Conservation (phyloP, 1,140 invertebrate species). For the Anoplophora glabripennis region DNA sequence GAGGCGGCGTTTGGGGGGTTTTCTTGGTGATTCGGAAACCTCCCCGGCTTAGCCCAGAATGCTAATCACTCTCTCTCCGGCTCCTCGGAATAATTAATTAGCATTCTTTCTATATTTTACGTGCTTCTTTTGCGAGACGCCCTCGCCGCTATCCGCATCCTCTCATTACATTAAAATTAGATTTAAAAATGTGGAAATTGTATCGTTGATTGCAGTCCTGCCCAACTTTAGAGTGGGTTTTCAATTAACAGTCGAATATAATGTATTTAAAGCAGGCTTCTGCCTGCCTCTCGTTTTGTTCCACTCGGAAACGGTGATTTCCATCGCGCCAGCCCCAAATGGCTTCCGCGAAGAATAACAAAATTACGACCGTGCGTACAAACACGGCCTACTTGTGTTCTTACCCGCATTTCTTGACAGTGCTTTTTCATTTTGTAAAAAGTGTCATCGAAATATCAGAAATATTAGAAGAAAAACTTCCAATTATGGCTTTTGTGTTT, state of each 20-base stretch:
- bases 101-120: conserved; percentile 50
- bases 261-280: conserved; percentile 45
- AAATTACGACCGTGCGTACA: too few relatives aligned
- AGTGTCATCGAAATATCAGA: too few relatives aligned
- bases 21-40: conserved; percentile 30
- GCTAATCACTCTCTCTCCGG: conserved; percentile 46
- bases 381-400: too few relatives aligned
- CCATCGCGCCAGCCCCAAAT: too few relatives aligned
- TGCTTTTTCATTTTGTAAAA: too few relatives aligned
- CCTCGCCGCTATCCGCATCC: conserved; percentile 18
- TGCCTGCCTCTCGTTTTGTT: not conserved
- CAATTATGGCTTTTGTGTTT: too few relatives aligned
- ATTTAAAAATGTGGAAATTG: conserved; percentile 52
- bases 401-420: too few relatives aligned
- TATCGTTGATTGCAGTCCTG: conserved; percentile 49
- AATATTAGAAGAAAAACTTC: too few relatives aligned
- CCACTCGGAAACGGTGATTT: too few relatives aligned
- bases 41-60: conserved; percentile 39
- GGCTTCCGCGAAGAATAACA: not conserved
- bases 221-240: conserved; percentile 46
- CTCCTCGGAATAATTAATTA: conserved; percentile 51
- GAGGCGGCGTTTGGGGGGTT: conserved; percentile 4
- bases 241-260: conserved; percentile 47
- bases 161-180: conserved; percentile 50
- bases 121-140: conserved; percentile 39